Evolutionary conservation across 2,797 vertebrate species (phyloP), one percentile per base, ranked within the genome.

Genomic region (Mustela erminea): DNA sequence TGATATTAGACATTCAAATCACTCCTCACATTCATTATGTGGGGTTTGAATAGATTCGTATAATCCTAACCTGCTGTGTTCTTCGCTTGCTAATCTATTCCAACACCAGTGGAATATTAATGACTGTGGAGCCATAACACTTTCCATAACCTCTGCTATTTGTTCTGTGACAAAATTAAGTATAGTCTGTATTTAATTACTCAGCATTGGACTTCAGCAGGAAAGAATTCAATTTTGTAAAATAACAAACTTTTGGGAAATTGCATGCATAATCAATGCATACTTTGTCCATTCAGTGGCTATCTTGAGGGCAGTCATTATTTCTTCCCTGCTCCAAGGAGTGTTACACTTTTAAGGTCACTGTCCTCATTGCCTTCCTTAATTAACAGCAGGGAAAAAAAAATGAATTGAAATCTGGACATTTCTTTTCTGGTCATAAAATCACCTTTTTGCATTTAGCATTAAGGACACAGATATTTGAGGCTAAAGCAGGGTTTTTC

Each of bases 191-290:
- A 81, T 96, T 86, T 98, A 97, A 98, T 96, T 97, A 93, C 64
- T 89, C 2, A 0, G 54, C 70, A 89, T 43, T 93, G 70, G 77
- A 72, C 75, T 96, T 95, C 74, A 97, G 88, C 86, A 89, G 96
- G 93, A 96, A 97, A 96, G 74, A 97, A 97, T 87, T 98, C 60
- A 78, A 20, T 95, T 97, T 94, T 92, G 72, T 78, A 87, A 86
- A 97, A 97, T 97, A 88, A 95, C 83, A 95, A 98, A 98, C 62
- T 95, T 97, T 95, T 23, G 90, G 95, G 83, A 95, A 97, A 97
- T 97, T 97, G 90, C 81, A 64, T 74, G 66, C 58, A 46, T 87
- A 98, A 98, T 97, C 93, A 92, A 96, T 97, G 96, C 64, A 52
- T 93, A 90, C 91, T 58, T 96, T 70, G 85, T 72, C 85, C 70